Evolutionary conservation across 2,888 invertebrate genomes (phyloP).

Genomic region (Ernsta delagoae): DNA sequence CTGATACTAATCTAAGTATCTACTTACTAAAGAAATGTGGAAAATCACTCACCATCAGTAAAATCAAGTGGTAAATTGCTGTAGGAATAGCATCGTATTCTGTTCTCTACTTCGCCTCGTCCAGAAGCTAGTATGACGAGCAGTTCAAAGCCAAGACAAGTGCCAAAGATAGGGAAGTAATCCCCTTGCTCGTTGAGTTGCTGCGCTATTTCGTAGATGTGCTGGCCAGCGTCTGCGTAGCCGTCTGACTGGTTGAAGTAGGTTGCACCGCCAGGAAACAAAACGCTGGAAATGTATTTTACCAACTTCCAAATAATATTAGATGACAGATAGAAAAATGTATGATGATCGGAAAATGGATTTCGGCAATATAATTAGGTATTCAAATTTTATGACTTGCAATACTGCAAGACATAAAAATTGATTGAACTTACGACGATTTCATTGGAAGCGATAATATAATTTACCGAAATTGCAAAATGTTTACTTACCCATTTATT

Average conservation of each 20-base stretch:
- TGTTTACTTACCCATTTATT: slow-evolving; percentile 87
- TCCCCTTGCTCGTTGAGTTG: slow-evolving; percentile 88
- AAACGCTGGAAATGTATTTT: slow-evolving; percentile 35
- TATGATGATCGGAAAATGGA: too few relatives aligned
- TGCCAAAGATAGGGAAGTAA: slow-evolving; percentile 95
- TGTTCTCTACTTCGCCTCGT: slow-evolving; percentile 79
- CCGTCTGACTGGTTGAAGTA: slow-evolving; percentile 89
- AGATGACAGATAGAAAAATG: too few relatives aligned
- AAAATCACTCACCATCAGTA: slow-evolving; percentile 87
- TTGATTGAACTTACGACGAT: too few relatives aligned
- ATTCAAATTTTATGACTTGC: too few relatives aligned
- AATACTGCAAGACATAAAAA: too few relatives aligned
- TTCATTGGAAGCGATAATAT: too few relatives aligned
- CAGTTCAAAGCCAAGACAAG: slow-evolving; percentile 95
- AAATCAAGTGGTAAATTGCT: slow-evolving; percentile 88
- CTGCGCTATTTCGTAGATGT: slow-evolving; percentile 88
- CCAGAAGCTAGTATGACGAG: slow-evolving; percentile 86
- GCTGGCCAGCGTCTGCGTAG: slow-evolving; percentile 90
- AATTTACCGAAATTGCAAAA: neutral
- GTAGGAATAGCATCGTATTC: slow-evolving; percentile 86
- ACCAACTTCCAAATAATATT: too few relatives aligned
- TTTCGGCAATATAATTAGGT: too few relatives aligned
- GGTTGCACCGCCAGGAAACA: slow-evolving; percentile 93
- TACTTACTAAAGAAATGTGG: too few relatives aligned
- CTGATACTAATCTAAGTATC: too few relatives aligned